phyloP scores from a whole-genome alignment of 2,888 invertebrate species.

The Agrotis exclamationis region DNA sequence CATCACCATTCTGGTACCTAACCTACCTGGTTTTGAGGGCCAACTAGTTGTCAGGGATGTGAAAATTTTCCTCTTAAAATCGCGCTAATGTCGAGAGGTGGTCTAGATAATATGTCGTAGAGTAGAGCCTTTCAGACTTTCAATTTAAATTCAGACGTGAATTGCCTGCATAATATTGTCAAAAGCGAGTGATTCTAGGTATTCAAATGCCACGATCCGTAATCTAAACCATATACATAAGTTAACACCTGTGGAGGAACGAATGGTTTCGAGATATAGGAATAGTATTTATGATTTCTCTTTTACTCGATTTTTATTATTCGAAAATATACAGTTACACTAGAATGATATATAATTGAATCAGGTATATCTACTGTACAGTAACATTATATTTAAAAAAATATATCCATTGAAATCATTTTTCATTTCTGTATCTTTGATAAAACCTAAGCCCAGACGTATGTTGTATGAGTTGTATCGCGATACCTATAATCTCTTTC shows the following conservation, averaged over 20 bases:
- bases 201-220: constrained; percentile 2
- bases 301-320: too few relatives aligned
- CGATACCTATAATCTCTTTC: background rate
- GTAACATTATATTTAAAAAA: too few relatives aligned
- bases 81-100: too few relatives aligned
- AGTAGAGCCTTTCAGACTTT: background rate
- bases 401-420: too few relatives aligned
- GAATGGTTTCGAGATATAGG: background rate
- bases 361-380: too few relatives aligned
- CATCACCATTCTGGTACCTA: too few relatives aligned
- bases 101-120: background rate
- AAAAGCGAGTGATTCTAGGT: constrained; percentile 6
- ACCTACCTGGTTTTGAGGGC: background rate
- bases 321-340: too few relatives aligned
- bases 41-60: too few relatives aligned
- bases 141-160: constrained; percentile 2
- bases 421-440: background rate
- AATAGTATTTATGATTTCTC: background rate
- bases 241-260: background rate
- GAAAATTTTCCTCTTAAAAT: background rate
- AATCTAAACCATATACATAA: background rate
- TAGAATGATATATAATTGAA: background rate
- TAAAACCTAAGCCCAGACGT: background rate
- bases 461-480: background rate
- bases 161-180: background rate